Conservation (phyloP, 1,140 invertebrate genomes). For the Homarus americanus region DNA sequence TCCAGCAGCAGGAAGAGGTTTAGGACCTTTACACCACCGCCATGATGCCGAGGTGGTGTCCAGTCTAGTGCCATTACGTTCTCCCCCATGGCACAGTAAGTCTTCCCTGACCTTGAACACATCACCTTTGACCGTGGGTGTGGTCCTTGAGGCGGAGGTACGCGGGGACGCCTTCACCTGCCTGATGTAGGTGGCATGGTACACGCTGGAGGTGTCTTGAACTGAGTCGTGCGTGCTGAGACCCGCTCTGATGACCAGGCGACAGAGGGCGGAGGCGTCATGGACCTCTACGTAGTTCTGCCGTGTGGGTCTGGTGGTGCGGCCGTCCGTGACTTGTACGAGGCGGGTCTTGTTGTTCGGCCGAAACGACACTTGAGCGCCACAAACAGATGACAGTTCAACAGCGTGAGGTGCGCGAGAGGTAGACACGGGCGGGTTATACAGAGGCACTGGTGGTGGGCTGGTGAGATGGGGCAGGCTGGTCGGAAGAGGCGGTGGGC, state of each 20-base stretch:
- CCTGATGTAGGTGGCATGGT: neutral
- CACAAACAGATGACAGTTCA: neutral
- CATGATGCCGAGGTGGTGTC: slow-evolving; percentile 45
- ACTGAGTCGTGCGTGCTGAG: slow-evolving; percentile 21
- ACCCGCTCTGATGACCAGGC: slow-evolving; percentile 27
- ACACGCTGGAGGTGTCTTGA: neutral
- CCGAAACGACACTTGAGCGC: neutral
- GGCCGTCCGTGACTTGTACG: neutral
- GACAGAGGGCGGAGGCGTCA: slow-evolving; percentile 27
- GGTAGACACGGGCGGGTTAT: neutral
- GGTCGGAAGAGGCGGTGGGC: slow-evolving; percentile 2
- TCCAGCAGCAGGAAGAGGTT: neutral
- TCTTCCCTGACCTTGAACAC: neutral
- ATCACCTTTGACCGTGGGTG: neutral
- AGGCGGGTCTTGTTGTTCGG: too few relatives aligned
- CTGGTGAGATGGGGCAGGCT: neutral
- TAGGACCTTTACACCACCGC: slow-evolving; percentile 21
- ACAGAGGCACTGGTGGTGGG: neutral
- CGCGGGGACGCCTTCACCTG: neutral
- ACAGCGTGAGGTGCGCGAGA: neutral
- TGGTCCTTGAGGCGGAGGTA: neutral
- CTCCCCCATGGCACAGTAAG: too few relatives aligned
- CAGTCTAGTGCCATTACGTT: neutral
- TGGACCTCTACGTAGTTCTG: slow-evolving; percentile 31
- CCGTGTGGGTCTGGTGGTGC: neutral